Conservation (phyloP, 2,797 vertebrate species). For the Anniella stebbinsi region DNA sequence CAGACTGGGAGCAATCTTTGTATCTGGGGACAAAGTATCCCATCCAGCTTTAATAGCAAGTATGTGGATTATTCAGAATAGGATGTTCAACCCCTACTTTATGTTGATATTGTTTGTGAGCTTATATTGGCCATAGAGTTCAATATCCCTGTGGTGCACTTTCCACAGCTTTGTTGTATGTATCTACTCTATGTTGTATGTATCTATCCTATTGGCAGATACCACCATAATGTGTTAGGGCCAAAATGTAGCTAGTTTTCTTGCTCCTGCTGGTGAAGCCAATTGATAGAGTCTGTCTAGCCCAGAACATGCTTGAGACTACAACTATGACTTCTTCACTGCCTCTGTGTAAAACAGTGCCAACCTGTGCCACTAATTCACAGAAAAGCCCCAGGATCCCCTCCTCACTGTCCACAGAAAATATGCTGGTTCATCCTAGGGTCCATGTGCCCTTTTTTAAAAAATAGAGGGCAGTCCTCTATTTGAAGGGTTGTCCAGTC, state of each 20-base stretch:
- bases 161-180: background rate
- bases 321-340: background rate
- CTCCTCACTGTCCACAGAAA: background rate
- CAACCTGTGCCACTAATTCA: background rate
- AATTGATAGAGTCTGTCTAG: background rate
- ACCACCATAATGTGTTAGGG: background rate
- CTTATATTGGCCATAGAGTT: background rate
- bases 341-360: background rate
- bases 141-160: background rate
- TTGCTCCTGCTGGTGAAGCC: background rate
- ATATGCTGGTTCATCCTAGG: background rate
- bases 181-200: background rate
- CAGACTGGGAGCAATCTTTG: background rate
- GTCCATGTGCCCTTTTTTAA: too few relatives aligned
- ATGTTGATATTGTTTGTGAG: background rate
- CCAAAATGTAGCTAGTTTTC: background rate
- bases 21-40: background rate
- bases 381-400: background rate
- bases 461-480: too few relatives aligned
- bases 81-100: background rate
- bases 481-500: too few relatives aligned
- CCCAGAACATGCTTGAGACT: too few relatives aligned
- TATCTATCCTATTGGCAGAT: background rate
- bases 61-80: background rate
- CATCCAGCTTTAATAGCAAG: background rate